phyloP scores from a whole-genome alignment of 2,113 vertebrate species.

The Malaclemys terrapin region DNA sequence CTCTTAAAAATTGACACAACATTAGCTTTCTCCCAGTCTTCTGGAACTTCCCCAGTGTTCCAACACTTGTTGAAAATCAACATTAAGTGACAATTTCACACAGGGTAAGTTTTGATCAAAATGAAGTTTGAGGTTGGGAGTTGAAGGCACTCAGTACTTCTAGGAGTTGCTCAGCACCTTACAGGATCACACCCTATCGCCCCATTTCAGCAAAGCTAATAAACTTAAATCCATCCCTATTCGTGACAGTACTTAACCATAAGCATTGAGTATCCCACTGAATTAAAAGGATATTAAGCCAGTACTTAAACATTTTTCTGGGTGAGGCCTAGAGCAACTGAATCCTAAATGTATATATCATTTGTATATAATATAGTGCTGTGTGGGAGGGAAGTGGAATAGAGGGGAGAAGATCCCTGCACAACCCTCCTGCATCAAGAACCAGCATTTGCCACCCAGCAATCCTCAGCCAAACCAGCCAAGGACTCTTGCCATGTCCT shows the following conservation, averaged over 20 bases:
- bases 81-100: neutral
- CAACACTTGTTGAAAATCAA: neutral
- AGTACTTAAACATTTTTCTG: neutral
- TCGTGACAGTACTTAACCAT: neutral
- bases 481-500: constrained; percentile 63
- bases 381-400: neutral
- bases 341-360: neutral
- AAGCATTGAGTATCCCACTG: neutral
- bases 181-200: neutral
- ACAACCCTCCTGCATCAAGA: constrained; percentile 47
- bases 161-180: neutral
- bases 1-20: neutral
- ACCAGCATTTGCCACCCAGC: constrained; percentile 26
- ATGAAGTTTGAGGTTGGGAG: neutral
- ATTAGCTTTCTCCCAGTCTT: neutral
- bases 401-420: neutral
- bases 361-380: neutral
- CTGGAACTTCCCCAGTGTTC: neutral
- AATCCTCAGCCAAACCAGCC: constrained; percentile 57
- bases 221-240: neutral
- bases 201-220: neutral
- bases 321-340: neutral
- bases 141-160: neutral
- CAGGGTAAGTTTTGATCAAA: rapidly evolving
- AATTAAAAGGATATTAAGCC: neutral